These are phyloP conservation scores for Deilephila elpenor DNA, from an alignment of 2,888 invertebrate species.

Conservation along the genomic window DNA sequence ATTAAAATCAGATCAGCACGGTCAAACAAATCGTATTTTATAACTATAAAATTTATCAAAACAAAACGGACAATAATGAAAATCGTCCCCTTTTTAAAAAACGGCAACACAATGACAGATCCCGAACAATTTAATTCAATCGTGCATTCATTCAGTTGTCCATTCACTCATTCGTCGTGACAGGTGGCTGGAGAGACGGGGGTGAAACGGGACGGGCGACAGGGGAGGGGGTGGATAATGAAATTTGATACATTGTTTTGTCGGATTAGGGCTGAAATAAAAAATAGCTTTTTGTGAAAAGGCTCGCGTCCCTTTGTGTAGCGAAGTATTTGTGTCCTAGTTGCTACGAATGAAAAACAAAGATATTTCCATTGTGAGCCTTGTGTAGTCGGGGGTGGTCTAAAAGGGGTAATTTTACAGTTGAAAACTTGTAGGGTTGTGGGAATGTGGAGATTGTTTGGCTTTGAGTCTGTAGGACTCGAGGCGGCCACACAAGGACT, in stretches of 20 bases:
- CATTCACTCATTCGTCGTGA: constrained; percentile 39
- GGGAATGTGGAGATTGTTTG: too few species aligned
- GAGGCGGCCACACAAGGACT: background rate
- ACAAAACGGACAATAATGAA: background rate
- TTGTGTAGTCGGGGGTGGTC: background rate
- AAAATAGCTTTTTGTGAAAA: constrained; percentile 12
- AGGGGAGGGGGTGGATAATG: constrained; percentile 25
- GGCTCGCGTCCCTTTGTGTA: background rate
- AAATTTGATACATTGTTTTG: constrained; percentile 33
- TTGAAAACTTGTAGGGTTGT: too few species aligned
- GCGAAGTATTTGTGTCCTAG: background rate
- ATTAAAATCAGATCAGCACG: background rate
- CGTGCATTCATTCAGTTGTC: constrained; percentile 38
- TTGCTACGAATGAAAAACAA: constrained; percentile 3
- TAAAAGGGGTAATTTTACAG: background rate
- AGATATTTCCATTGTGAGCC: background rate
- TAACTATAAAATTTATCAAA: background rate
- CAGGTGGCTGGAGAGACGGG: constrained; percentile 23
- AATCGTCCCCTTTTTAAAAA: constrained; percentile 3
- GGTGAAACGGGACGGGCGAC: background rate
- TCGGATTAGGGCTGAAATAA: constrained; percentile 25
- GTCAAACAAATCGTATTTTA: too few species aligned
- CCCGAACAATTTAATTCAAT: constrained; percentile 44
- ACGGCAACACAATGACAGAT: constrained; percentile 16
- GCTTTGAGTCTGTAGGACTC: background rate